A percentile compares a stretch with the other conserved stretches of the same genome.
phyloP scores from a whole-genome alignment of 2,888 invertebrate species.

The Polydrusus tereticollis region DNA sequence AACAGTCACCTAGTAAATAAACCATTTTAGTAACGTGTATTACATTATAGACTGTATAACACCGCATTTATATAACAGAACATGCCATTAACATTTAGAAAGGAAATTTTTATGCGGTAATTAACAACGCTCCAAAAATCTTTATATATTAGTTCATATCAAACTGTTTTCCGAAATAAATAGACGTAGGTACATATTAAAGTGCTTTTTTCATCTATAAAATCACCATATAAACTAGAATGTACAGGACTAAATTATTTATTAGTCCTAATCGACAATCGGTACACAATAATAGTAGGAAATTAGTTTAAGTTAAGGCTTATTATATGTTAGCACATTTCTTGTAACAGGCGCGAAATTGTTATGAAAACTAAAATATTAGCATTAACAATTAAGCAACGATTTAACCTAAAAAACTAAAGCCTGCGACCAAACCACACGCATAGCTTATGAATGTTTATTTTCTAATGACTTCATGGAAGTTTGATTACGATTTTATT shows the following conservation, averaged over 20 bases:
- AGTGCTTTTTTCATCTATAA: no score
- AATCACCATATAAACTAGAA: no score
- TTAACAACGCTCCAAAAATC: not conserved
- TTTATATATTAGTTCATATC: not conserved
- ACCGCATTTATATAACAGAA: conserved; percentile 1
- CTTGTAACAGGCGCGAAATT: not conserved
- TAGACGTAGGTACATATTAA: no score
- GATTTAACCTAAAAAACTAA: conserved; percentile 2
- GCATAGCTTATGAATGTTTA: not conserved
- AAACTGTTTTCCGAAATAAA: not conserved
- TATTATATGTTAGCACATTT: no score
- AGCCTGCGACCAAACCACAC: not conserved
- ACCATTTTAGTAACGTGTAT: not conserved
- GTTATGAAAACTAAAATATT: not conserved
- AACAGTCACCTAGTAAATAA: not conserved
- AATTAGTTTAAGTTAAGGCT: not conserved
- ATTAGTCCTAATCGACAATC: no score
- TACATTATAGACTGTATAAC: not conserved
- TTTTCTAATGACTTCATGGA: not conserved
- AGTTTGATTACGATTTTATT: not conserved
- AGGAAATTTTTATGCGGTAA: not conserved
- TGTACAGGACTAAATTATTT: no score
- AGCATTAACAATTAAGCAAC: not conserved
- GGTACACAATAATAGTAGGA: no score
- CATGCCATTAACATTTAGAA: not conserved